Base-by-base conservation (phyloP, 2,113 vertebrate genomes). In the Callaeas wilsoni region DNA sequence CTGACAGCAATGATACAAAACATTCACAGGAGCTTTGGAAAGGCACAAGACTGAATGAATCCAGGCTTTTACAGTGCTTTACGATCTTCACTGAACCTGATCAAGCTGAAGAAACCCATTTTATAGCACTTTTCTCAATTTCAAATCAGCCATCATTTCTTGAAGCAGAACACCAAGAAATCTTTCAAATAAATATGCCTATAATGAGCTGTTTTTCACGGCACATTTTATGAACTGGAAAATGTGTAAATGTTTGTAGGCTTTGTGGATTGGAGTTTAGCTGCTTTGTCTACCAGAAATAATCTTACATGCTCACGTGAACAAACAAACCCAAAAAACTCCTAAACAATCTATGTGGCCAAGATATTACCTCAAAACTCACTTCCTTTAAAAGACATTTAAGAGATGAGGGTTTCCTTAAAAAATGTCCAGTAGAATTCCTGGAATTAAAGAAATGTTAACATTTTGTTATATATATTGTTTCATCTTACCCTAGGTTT, bases 1-100 rank as follows among this genome's bases (percentile, higher is more conserved):
- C 76, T 96, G 92, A 96, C 76, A 91, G 91, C 84, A 93, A 75
- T 89, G 77, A 87, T 97, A 96, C 69, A 92, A 95, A 96, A 96
- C 94, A 94, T 92, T 93, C 94, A 94, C 92, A 69, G 80, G 73
- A 92, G 70, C 75, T 93, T 92, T 96, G 83, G 64, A 92, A 90
- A 94, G 52, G 88, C 94, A 73, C 32, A 17, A 84, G 80, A 80
- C 65, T 92, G 94, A 95, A 96, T 78, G 65, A 94, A 94, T 82
- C 77, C 86, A 90, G 83, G 94, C 76, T 89, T 95, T 96, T 94
- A 82, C 69, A 95, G 88, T 96, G 53, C 65, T 93, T 96, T 95
- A 93, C 26, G 0, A 87, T 93, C 65, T 87, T 82, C 89, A 64
- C 83, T 94, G 92, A 96, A 95, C 90, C 96, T 76, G 90, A 96